Percentiles rank a stretch among this genome's conserved stretches.
phyloP scores from a whole-genome alignment of 1,140 invertebrate genomes.

The Drosophila arawakana region DNA sequence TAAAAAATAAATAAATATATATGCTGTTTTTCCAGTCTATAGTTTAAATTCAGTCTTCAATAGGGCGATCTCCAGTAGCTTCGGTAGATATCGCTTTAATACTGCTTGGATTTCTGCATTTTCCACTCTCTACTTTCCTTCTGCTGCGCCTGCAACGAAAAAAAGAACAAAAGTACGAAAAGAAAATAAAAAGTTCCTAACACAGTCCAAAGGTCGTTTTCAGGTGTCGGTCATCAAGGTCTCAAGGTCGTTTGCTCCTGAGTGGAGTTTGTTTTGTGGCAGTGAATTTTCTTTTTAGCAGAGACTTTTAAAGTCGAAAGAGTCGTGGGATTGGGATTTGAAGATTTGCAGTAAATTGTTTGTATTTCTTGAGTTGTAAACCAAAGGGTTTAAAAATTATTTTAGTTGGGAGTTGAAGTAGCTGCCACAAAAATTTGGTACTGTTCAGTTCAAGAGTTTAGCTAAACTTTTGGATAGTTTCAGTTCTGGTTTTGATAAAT shows the following conservation, averaged over 20 bases:
- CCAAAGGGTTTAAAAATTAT: no score
- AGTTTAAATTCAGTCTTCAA: not conserved
- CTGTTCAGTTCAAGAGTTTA: no score
- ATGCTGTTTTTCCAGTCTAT: not conserved
- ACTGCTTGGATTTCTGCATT: not conserved
- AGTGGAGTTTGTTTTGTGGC: not conserved
- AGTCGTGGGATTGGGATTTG: no score
- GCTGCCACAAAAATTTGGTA: no score
- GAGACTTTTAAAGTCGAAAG: no score
- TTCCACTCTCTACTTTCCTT: not conserved
- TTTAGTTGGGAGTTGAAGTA: no score
- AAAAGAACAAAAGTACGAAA: conserved; percentile 20
- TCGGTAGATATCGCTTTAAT: not conserved
- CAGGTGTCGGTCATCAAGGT: conserved; percentile 12
- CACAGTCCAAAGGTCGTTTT: conserved; percentile 28
- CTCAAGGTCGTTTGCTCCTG: not conserved
- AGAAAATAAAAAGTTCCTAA: conserved; percentile 29
- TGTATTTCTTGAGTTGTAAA: no score
- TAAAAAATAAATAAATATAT: conserved; percentile 1
- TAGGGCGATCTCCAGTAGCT: not conserved
- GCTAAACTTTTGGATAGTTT: no score
- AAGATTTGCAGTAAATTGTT: no score
- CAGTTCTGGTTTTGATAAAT: no score
- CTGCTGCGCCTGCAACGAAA: conserved; percentile 26
- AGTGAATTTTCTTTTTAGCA: not conserved